phyloP scores from a whole-genome alignment of 92 coral and sea anemone species.

The Montipora capitata region DNA sequence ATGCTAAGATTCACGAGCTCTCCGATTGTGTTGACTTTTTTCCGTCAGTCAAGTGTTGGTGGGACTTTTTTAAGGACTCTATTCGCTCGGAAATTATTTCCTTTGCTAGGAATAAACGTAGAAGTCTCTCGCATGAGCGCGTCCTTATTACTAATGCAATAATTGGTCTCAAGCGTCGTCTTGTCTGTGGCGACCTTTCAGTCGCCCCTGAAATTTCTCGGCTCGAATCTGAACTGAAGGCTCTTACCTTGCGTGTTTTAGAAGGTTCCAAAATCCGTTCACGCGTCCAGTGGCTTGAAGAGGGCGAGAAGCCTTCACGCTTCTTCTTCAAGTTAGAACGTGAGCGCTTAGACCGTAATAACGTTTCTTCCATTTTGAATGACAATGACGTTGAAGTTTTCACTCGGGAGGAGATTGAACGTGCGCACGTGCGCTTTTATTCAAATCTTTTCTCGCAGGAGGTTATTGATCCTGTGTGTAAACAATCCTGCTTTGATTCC shows the following conservation, averaged over 20 bases:
- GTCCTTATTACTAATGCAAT: not conserved
- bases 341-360: not conserved
- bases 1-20: not conserved
- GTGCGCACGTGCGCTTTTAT: slow-evolving; percentile 25
- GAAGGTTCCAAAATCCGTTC: slow-evolving; percentile 15
- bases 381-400: not conserved
- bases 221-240: not conserved
- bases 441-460: not conserved
- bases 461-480: not conserved
- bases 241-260: not conserved
- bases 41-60: not conserved
- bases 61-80: slow-evolving; percentile 22
- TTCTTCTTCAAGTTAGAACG: slow-evolving; percentile 28
- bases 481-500: not conserved
- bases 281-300: slow-evolving; percentile 37
- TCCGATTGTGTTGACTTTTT: not conserved
- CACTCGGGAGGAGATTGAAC: not conserved
- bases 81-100: not conserved
- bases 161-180: not conserved
- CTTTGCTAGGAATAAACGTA: not conserved
- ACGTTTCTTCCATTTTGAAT: not conserved
- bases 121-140: not conserved
- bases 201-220: not conserved
- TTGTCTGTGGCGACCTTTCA: not conserved
- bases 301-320: slow-evolving; percentile 27